These are phyloP conservation scores for Saccopteryx leptura DNA, from an alignment of 2,113 vertebrate genomes.

Conservation along the genomic window DNA sequence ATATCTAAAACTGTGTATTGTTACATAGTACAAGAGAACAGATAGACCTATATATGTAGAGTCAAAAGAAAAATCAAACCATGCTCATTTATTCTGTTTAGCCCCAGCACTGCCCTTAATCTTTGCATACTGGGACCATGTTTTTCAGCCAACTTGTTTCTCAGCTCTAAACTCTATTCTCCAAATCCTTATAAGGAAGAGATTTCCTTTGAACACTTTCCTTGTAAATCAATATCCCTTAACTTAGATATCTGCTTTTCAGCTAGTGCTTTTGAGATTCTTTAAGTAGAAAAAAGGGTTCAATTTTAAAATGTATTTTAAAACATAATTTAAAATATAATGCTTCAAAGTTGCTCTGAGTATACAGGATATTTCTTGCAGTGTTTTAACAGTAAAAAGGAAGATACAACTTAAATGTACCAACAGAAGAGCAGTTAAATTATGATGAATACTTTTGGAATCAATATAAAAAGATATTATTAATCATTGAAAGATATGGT, in stretches of 20 bases:
- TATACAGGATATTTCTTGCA: neutral
- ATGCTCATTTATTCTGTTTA: neutral
- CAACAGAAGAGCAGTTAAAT: neutral
- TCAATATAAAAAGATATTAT: constrained; percentile 18
- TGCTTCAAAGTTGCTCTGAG: neutral
- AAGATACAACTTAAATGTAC: neutral
- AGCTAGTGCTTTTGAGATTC: neutral
- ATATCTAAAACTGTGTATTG: neutral
- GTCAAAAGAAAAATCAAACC: neutral
- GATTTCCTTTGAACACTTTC: neutral
- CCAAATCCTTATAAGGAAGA: neutral
- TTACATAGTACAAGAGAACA: neutral
- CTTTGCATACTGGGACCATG: neutral
- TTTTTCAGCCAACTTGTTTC: constrained; percentile 16
- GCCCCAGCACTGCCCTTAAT: neutral
- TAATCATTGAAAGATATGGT: neutral
- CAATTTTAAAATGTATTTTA: constrained; percentile 40
- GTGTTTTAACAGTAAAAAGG: constrained; percentile 12
- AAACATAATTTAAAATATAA: constrained; percentile 9
- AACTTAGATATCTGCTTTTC: constrained; percentile 12
- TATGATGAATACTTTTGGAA: neutral
- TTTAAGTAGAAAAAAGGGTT: constrained; percentile 28
- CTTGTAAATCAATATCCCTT: neutral
- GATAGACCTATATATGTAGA: neutral
- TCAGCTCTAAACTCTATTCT: constrained; percentile 40